Base-by-base conservation (phyloP, 2,797 vertebrate species). In the Lacerta agilis region DNA sequence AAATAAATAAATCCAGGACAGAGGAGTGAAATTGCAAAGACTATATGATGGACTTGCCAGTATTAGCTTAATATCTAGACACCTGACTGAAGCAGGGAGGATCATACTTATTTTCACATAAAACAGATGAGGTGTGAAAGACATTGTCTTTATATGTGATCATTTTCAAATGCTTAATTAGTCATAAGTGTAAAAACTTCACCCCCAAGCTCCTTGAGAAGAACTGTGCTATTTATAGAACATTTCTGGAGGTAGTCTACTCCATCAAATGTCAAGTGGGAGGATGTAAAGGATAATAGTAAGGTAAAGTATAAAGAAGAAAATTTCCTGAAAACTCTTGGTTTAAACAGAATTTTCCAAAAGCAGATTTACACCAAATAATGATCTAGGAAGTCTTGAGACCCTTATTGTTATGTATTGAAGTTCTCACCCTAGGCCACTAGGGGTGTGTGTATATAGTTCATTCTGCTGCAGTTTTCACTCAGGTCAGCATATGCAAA, bases 101-200 rank as follows among this genome's bases (percentile, higher is more conserved):
- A 83, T 29, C 82, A 15, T 3, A 85, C n/a, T 82, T 45, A 36
- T 75, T 76, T 88, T 77, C 13, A 49, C 36, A 89, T 79, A 88
- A 83, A 94, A 15, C 41, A 93, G 85, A 90, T 84, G 88, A 94
- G 58, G 76, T 91, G 77, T 85, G 88, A 92, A 94, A 92, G 73
- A 87, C 29, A 3, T 76, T 77, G 82, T 73, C 71, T 77, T 66
- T 88, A 43, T 61, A 87, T 1, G 0, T 27, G 49, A 92, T 79
- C 66, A 55, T 41, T 91, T 83, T 84, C 73, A 92, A 91, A 1
- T 86, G 84, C 66, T 91, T 90, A 88, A 92, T 93, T 90, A 93
- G 33, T 86, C 17, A 0, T 17, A 87, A 86, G 29, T 25, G 86
- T 66, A 87, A 90, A 58, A 93, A 84, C 58, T 89, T 61, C 81